Evolutionary conservation across 30 jellyfish, hydroid and myxozoan genomes (phyloP), one percentile per base, ranked within the genome.

Genomic region (Pseudorhiza aurosa): DNA sequence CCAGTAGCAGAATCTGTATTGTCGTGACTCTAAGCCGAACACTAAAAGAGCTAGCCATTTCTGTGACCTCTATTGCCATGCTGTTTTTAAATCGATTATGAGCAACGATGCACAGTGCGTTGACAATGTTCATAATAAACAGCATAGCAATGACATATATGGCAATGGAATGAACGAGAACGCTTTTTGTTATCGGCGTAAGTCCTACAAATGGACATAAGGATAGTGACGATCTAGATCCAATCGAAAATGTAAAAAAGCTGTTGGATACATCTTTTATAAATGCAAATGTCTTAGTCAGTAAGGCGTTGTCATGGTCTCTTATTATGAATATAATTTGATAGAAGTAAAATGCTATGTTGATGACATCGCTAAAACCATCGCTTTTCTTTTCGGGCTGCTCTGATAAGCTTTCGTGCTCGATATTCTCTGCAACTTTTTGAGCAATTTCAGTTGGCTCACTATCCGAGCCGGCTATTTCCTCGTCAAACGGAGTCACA

Each of bases 21-120:
- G 98, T 85, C 8, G 98, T 89, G 8, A 93, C 98, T 58, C 93
- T 59, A 31, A 93, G 93, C 8, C 98, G 95, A 12, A 87, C 87
- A 22, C 90, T 80, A 68, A 85, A 79, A 1, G 72, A 15, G 1
- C 28, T 8, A 22, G 27, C 18, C 8, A 81, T 55, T 44, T 77
- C 56, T 15, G 3, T 19, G 1, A 14, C 24, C 6, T 5, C 2
- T 11, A 25, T 9, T 35, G 5, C 55, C 22, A 19, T 25, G 1
- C 1, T 8, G 12, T 17, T 7, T 8, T 8, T 8, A 18, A 17
- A 33, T 17, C 8, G 36, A 7, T n/a, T 25, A 27, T n/a, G 8
- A 19, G 51, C 7, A 9, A 45, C 7, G 45, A 8, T 50, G 53
- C 7, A 68, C 26, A 56, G 1, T 0, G 58, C 30, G 30, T 72